Evolutionary conservation across 2,797 vertebrate species (phyloP), one percentile per base, ranked within the genome.

Genomic region (Salmo trutta): DNA sequence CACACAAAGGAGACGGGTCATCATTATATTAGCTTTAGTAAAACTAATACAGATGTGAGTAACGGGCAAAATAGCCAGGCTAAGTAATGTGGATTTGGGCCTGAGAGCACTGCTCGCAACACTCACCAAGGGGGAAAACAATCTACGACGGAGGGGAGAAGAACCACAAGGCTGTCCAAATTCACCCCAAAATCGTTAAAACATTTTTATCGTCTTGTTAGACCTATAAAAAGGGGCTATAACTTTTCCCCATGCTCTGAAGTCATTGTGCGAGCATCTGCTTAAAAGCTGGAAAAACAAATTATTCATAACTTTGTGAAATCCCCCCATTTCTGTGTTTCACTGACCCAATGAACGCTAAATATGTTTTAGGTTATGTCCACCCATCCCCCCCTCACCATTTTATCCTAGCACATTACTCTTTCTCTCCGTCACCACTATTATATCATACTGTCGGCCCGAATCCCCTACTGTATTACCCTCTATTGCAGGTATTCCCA

Each of bases 291-390:
- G 54, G 47, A 74, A 54, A 84, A 81, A 85, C 77, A 81, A 87
- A 86, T 68, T 82, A 79, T 73, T 78, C 73, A n/a, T 74, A 80
- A 83, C 71, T 78, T 78, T 80, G 69, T 71, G 72, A 68, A 77
- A 54, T 77, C 24, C 75, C 41, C 21, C 68, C 14, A 21, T 19
- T 71, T 80, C 77, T 64, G 47, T 8, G 21, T 70, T 75, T 47
- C 47, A 36, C 21, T 80, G 66, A 68, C 54, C 41, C 14, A 17
- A 51, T 73, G 53, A 21, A 56, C 51, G 47, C 27, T 54, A 77
- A 74, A 73, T 66, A 36, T n/a, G 54, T 59, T 59, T 59, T 59
- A 59, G 54, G n/a, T 59, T 59, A 56, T 12, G 6, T 31, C 27
- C 16, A n/a, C 24, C 27, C 10, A 56, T 36, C 62, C 2, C 21